These are phyloP conservation scores for Cassiopea andromeda DNA, from an alignment of 30 jellyfish, hydroid and myxozoan species.

Conservation along the genomic window DNA sequence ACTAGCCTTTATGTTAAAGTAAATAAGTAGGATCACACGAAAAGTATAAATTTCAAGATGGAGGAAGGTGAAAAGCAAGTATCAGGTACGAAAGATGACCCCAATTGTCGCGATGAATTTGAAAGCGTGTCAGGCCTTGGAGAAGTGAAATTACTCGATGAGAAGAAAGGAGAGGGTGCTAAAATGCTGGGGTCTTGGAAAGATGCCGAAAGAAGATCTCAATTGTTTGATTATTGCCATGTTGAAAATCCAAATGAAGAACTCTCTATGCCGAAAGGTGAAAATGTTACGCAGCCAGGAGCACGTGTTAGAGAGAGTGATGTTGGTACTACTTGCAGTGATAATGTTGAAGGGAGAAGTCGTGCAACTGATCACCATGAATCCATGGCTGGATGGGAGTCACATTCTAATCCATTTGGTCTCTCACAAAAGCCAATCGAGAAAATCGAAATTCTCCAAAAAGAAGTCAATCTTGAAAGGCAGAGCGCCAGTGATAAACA, in stretches of 20 bases:
- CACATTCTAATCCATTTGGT: conserved; percentile 67
- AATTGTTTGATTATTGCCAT: conserved; percentile 23
- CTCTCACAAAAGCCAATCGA: conserved; percentile 93
- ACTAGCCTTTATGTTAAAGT: too few relatives aligned
- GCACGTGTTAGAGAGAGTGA: not conserved
- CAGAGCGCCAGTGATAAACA: not conserved
- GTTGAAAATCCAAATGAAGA: conserved; percentile 55
- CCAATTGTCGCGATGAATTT: too few relatives aligned
- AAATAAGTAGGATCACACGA: too few relatives aligned
- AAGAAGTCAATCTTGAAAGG: conserved; percentile 85
- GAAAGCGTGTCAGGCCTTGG: too few relatives aligned
- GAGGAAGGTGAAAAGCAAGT: too few relatives aligned
- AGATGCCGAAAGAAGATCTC: not conserved
- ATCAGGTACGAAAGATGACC: too few relatives aligned
- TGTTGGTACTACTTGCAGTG: not conserved
- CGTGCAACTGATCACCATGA: not conserved
- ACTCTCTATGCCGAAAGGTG: not conserved
- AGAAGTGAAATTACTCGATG: too few relatives aligned
- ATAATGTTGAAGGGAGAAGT: not conserved
- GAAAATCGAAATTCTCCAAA: conserved; percentile 75
- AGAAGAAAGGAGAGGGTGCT: too few relatives aligned
- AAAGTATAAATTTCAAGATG: too few relatives aligned
- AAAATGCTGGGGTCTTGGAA: too few relatives aligned
- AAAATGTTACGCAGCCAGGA: not conserved
- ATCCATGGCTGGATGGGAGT: conserved; percentile 38